Conservation (phyloP, 2,888 invertebrate species). For the Perithous albicinctus region DNA sequence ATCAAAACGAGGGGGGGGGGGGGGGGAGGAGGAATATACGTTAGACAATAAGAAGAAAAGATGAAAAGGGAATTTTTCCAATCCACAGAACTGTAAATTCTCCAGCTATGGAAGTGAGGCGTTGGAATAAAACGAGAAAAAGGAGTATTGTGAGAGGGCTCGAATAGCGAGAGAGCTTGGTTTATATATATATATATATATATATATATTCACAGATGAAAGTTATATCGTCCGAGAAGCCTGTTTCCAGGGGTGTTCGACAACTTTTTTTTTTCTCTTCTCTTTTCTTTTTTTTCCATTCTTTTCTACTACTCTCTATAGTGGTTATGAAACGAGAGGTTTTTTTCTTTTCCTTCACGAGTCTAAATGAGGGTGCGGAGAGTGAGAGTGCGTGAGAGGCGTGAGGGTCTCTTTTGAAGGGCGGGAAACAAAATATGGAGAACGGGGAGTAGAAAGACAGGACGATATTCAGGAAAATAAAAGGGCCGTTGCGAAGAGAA, state of each 20-base stretch:
- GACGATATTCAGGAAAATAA: constrained; percentile 6
- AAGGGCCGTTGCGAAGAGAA: constrained; percentile 14
- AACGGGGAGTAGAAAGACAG: neutral
- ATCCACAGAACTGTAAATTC: constrained; percentile 38
- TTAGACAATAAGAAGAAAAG: constrained; percentile 12
- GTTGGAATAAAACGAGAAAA: constrained; percentile 17
- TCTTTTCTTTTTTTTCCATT: neutral
- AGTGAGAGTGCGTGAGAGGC: neutral
- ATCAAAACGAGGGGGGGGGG: constrained; percentile 26
- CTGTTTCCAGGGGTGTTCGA: constrained; percentile 32
- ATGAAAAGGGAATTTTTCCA: constrained; percentile 33
- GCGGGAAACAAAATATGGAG: too few relatives aligned
- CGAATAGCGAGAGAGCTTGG: neutral
- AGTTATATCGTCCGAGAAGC: constrained; percentile 41
- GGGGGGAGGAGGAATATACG: neutral
- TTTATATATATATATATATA: too few relatives aligned
- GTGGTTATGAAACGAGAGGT: constrained; percentile 28
- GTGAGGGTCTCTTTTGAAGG: constrained; percentile 6
- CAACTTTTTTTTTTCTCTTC: neutral
- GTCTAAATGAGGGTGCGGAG: constrained; percentile 15
- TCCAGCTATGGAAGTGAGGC: constrained; percentile 16
- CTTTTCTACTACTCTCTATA: neutral
- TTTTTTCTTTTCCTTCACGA: too few relatives aligned
- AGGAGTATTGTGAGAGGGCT: constrained; percentile 28
- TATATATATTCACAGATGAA: constrained; percentile 25